phyloP scores from a whole-genome alignment of 2,797 vertebrate species.

The Pteronotus mesoamericanus region DNA sequence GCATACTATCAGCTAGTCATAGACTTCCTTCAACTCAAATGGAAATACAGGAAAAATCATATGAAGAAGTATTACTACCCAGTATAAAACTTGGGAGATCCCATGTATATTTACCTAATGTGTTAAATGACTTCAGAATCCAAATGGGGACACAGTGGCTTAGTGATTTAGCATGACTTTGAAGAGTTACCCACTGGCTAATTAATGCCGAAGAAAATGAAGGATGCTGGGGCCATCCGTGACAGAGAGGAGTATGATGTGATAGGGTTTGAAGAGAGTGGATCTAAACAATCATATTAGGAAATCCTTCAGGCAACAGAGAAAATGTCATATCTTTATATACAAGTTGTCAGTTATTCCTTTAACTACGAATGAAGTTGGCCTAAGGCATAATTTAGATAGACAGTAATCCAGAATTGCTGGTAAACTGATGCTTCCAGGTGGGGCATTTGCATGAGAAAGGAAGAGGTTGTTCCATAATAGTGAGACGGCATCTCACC shows the following conservation, averaged over 20 bases:
- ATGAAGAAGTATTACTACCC: background rate
- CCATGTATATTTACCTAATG: background rate
- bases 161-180: background rate
- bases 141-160: background rate
- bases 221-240: background rate
- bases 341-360: background rate
- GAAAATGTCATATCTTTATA: background rate
- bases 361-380: background rate
- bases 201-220: background rate
- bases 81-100: background rate
- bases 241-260: background rate
- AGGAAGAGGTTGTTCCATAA: background rate
- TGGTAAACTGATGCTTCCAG: background rate
- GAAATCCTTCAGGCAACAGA: background rate
- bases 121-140: background rate
- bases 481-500: background rate
- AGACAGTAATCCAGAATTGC: background rate
- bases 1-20: slow-evolving; percentile 57
- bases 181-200: background rate
- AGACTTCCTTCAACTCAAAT: slow-evolving; percentile 49
- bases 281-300: background rate
- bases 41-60: background rate
- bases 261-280: background rate
- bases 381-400: background rate
- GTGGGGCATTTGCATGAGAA: background rate